phyloP scores from a whole-genome alignment of 2,888 invertebrate species.

The Copidosoma aretas region DNA sequence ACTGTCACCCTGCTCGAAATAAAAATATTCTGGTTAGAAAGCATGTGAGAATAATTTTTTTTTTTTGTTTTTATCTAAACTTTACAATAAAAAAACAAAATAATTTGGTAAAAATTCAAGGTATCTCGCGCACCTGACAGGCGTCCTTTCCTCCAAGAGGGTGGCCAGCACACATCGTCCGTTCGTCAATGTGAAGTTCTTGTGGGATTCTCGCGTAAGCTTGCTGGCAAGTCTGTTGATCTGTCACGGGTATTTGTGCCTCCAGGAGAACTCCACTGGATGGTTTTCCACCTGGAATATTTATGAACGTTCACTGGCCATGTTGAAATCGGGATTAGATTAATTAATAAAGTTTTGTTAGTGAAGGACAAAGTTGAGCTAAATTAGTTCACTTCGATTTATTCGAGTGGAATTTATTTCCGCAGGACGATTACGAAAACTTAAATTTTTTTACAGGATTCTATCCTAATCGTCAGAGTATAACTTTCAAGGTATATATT shows the following conservation, averaged over 20 bases:
- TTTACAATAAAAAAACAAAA: not conserved
- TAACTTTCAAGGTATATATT: too few relatives aligned
- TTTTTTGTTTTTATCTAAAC: not conserved
- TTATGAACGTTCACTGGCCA: too few relatives aligned
- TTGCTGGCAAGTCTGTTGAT: constrained; percentile 68
- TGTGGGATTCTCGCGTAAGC: constrained; percentile 65
- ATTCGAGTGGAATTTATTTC: too few relatives aligned
- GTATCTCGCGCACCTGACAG: constrained; percentile 69
- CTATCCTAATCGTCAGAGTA: too few relatives aligned
- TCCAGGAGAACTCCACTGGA: constrained; percentile 71
- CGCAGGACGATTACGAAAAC: too few relatives aligned
- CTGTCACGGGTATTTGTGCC: constrained; percentile 74
- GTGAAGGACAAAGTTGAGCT: too few relatives aligned
- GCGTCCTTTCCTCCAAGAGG: constrained; percentile 73
- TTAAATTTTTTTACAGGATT: too few relatives aligned
- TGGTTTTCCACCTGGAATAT: constrained; percentile 68
- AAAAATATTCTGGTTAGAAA: not conserved
- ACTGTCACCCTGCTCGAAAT: constrained; percentile 69
- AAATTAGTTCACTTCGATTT: too few relatives aligned
- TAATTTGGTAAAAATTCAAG: not conserved
- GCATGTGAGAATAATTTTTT: not conserved
- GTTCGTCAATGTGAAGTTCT: constrained; percentile 67
- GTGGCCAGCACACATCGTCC: constrained; percentile 76
- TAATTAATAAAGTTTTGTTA: constrained; percentile 1
- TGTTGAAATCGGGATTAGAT: too few relatives aligned